Conservation (phyloP, 35 echinoderm and acorn worm genomes). For the Eucidaris tribuloides region DNA sequence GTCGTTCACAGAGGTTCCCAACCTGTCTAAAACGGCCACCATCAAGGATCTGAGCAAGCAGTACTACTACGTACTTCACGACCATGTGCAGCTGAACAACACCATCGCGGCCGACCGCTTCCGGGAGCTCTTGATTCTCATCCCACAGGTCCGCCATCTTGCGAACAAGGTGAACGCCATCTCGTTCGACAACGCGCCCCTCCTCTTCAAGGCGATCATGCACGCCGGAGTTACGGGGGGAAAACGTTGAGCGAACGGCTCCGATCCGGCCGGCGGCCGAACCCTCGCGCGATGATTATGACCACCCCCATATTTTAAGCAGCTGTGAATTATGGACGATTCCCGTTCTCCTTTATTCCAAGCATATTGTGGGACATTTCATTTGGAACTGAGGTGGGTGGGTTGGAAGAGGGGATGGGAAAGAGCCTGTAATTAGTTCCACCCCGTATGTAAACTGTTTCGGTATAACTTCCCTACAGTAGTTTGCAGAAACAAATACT, state of each 20-base stretch:
- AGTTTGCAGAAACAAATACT: too few species aligned
- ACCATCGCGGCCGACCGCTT: conserved; percentile 74
- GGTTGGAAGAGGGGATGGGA: too few species aligned
- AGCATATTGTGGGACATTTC: too few species aligned
- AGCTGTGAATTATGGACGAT: too few species aligned
- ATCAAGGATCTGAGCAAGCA: conserved; percentile 86
- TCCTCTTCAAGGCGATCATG: conserved; percentile 97
- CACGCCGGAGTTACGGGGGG: conserved; percentile 61
- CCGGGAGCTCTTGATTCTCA: conserved; percentile 74
- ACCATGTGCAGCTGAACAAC: conserved; percentile 94
- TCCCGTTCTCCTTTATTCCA: too few species aligned
- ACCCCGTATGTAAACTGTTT: too few species aligned
- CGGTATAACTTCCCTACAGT: too few species aligned
- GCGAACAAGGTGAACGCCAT: conserved; percentile 84
- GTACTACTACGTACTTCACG: conserved; percentile 93
- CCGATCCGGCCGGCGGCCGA: too few species aligned
- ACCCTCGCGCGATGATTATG: too few species aligned
- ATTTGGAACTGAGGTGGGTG: too few species aligned
- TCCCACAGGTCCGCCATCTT: conserved; percentile 83
- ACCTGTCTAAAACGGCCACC: conserved; percentile 45
- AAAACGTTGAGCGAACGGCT: not conserved
- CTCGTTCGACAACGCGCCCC: conserved; percentile 78
- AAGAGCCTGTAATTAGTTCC: too few species aligned
- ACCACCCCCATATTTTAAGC: too few species aligned
- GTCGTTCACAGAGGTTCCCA: conserved; percentile 59